Evolutionary conservation across 2,113 vertebrate genomes (phyloP), one percentile per base, ranked within the genome.

Genomic region (Ahaetulla prasina): DNA sequence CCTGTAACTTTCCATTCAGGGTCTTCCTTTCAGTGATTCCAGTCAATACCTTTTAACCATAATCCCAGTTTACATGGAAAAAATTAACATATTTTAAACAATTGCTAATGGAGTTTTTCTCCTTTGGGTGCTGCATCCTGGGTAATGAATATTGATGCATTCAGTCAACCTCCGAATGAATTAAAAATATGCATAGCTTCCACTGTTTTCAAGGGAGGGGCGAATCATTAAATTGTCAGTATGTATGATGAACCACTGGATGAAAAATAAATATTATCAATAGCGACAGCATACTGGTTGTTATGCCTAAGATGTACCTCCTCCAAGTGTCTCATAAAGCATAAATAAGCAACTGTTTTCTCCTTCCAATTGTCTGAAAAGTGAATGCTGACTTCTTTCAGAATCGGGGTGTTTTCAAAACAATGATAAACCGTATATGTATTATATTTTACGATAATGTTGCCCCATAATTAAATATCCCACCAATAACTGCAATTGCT

Each of bases 141-240:
- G 74, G 91, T 94, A 95, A 95, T 94, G 89, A 95, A 95, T 93
- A 93, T 85, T 89, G 92, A 94, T 95, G 57, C 53, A 93, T 43
- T 52, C 12, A 90, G 84, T 6, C 90, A 88, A 92, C 84, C 74
- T 96, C 92, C 90, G 94, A 96, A 94, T 86, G 60, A 97, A 89
- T 88, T 91, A 93, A 96, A 27, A 95, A 95, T 85, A 90, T 89
- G 74, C 45, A 92, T 30, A 80, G 92, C 52, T 95, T 93, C 91
- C 57, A 92, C 7, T 95, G 93, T 47, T 89, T 91, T 92, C 57
- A 60, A 89, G 50, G 43, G 30, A 8, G 12, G 95, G 6, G 94
- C n/a, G 95, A 96, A 95, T 91, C 93, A 97, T 95, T 96, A 95
- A 94, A 94, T 95, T 96, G 94, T 96, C 95, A 95, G 92, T 93